Evolutionary conservation across 1,140 invertebrate genomes (phyloP).

Genomic region (Charaxes varanes): DNA sequence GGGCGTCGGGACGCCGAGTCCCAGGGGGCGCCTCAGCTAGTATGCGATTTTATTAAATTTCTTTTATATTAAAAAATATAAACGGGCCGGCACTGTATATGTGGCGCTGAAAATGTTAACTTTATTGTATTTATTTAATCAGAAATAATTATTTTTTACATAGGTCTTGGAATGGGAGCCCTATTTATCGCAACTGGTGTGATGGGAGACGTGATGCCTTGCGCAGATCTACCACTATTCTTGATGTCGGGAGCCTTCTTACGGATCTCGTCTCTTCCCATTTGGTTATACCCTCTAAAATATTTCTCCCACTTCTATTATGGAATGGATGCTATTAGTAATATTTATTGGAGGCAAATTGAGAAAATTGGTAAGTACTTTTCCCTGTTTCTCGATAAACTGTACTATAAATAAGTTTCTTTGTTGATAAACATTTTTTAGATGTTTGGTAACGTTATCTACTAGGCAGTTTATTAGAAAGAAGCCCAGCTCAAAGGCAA

Average conservation of each 20-base stretch:
- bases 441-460: too few species aligned
- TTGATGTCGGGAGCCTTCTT: slow-evolving; percentile 62
- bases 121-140: background rate
- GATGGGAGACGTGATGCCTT: slow-evolving; percentile 56
- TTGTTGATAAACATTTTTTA: too few species aligned
- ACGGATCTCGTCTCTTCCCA: slow-evolving; percentile 52
- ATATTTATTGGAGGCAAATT: slow-evolving; percentile 76
- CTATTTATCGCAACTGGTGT: slow-evolving; percentile 44
- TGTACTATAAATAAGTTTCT: too few species aligned
- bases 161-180: slow-evolving; percentile 58
- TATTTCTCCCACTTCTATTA: slow-evolving; percentile 78
- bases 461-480: too few species aligned
- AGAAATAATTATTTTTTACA: background rate
- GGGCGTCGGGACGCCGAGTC: too few species aligned
- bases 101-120: too few species aligned
- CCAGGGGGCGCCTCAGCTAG: too few species aligned
- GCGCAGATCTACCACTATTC: slow-evolving; percentile 47
- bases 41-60: too few species aligned
- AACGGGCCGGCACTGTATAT: background rate
- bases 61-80: background rate
- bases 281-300: slow-evolving; percentile 71
- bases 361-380: slow-evolving; percentile 73
- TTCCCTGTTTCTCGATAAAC: too few species aligned
- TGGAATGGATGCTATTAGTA: slow-evolving; percentile 75
- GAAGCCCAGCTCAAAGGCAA: too few species aligned